Base-by-base conservation (phyloP, 2,113 vertebrate genomes). In the Hydropotes inermis region DNA sequence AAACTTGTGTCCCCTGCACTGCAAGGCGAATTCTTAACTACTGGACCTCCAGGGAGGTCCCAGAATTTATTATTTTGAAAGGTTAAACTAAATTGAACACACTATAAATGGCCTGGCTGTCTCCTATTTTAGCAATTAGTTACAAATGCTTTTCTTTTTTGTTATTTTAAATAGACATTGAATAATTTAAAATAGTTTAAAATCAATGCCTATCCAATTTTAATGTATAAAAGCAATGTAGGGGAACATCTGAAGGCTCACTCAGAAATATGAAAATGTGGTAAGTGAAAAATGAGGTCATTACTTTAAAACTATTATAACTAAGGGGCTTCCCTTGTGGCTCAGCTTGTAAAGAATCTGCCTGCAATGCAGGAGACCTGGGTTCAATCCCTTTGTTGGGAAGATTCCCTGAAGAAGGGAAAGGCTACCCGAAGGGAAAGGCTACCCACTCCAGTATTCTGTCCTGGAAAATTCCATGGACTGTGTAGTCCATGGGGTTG, bases 31-130 rank as follows among this genome's bases (percentile, higher is more conserved):
- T 76, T 76, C 70, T 76, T 76, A 43, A 7, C 70, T 23, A 43
- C 3, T 43, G 70, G 70, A 27, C 39, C 36, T 14, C 39, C 70
- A 76, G 7, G 23, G 39, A 76, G 43, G 70, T 27, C 36, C 39
- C 91, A 92, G 14, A 96, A 94, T 94, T 92, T 92, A 87, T 87
- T 60, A 79, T 87, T 86, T 92, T 57, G 74, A 86, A 95, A 97
- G 15, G 13, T 83, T 95, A 76, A 88, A 94, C 30, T 79, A 30
- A 52, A 88, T 43, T 55, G 33, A 96, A 52, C 6, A 45, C 79
- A 87, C 21, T 60, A 5, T 23, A 95, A 67, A 67, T 64, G 9
- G 9, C 95, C 93, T 89, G 50, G 39, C 87, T 90, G 12, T 54
- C 21, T 85, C 91, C 33, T 81, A 74, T 39, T 60, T 2, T 36